Evolutionary conservation across 1,140 invertebrate species (phyloP).

Genomic region (Zophobas atratus): DNA sequence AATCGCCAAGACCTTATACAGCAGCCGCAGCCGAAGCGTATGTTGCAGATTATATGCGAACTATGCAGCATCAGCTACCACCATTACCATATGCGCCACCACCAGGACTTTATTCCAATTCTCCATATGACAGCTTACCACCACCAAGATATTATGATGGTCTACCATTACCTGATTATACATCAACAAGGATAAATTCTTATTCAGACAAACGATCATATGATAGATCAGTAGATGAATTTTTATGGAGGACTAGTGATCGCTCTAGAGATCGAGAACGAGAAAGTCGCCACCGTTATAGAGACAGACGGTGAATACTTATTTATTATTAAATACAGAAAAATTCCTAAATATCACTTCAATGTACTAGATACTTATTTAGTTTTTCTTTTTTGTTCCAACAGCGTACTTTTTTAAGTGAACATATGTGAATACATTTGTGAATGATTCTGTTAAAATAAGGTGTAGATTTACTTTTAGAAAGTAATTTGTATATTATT

Average conservation of each 20-base stretch:
- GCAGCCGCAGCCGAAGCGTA: constrained; percentile 83
- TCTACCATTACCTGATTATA: constrained; percentile 75
- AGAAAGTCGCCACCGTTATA: constrained; percentile 58
- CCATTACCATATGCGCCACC: constrained; percentile 80
- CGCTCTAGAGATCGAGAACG: constrained; percentile 70
- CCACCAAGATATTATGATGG: constrained; percentile 87
- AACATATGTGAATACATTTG: no score
- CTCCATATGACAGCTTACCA: constrained; percentile 80
- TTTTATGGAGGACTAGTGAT: constrained; percentile 86
- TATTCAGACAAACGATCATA: constrained; percentile 85
- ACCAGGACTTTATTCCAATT: constrained; percentile 72
- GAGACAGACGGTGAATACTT: constrained; percentile 56
- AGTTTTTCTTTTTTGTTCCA: no score
- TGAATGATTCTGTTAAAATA: no score
- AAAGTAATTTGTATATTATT: no score
- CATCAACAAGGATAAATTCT: constrained; percentile 70
- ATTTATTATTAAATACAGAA: not conserved
- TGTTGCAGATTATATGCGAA: constrained; percentile 84
- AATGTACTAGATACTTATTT: no score
- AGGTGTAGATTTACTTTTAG: no score
- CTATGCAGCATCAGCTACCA: constrained; percentile 85
- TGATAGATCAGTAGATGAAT: constrained; percentile 92
- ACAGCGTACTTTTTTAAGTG: no score
- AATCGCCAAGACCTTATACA: constrained; percentile 66
- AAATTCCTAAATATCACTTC: no score